Conservation (phyloP, 1,140 invertebrate genomes). For the Zaprionus capensis region DNA sequence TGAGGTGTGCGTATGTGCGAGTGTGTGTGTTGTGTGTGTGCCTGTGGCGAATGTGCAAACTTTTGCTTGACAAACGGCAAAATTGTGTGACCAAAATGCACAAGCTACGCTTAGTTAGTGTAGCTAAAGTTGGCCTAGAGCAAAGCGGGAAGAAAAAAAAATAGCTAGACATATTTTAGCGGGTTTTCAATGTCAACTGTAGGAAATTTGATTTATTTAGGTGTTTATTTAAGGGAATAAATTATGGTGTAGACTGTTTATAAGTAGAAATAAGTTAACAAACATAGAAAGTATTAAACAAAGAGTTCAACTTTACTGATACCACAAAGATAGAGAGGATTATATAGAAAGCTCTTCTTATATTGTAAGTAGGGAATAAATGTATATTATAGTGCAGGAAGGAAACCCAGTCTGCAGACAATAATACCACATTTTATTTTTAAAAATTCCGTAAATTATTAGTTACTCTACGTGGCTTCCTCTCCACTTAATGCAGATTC, state of each 20-base stretch:
- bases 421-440: background rate
- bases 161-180: background rate
- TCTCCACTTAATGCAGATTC: background rate
- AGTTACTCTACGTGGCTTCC: background rate
- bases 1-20: slow-evolving; percentile 57
- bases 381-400: background rate
- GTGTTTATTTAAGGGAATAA: background rate
- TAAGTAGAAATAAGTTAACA: background rate
- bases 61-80: slow-evolving; percentile 22
- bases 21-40: slow-evolving; percentile 6
- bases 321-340: too few relatives aligned
- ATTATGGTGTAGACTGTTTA: background rate
- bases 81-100: slow-evolving; percentile 17
- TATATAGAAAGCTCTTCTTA: background rate
- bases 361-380: too few relatives aligned
- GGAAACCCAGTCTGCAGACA: background rate
- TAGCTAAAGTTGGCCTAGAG: background rate
- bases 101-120: slow-evolving; percentile 3
- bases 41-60: slow-evolving; percentile 21
- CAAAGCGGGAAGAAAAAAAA: background rate
- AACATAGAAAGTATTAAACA: background rate
- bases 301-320: too few relatives aligned
- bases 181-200: background rate
- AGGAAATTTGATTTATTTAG: background rate
- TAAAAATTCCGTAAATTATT: background rate